A percentile compares a stretch with the other conserved stretches of the same genome.
phyloP scores from a whole-genome alignment of 2,888 invertebrate genomes.

The Calameuta pallipes region DNA sequence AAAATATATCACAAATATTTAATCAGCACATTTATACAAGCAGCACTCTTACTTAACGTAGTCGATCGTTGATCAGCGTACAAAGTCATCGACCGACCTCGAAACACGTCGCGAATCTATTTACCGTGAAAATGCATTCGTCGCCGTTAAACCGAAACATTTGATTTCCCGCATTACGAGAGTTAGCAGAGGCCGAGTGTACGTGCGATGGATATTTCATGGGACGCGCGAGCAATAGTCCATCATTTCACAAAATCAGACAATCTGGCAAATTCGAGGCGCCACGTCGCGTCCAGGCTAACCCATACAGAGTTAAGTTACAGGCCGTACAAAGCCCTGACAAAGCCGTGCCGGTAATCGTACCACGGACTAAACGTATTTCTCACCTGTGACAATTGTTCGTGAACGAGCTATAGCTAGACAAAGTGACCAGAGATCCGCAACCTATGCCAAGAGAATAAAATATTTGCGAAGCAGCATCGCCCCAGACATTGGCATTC shows the following conservation, averaged over 20 bases:
- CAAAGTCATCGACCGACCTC: neutral
- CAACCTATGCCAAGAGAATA: constrained; percentile 84
- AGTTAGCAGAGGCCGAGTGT: neutral
- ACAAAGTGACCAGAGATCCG: constrained; percentile 80
- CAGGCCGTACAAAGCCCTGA: neutral
- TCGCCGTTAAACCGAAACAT: constrained; percentile 24
- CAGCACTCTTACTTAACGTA: neutral
- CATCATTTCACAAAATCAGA: neutral
- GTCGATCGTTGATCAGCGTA: neutral
- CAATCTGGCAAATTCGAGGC: constrained; percentile 6
- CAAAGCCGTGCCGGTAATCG: neutral
- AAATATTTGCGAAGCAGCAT: constrained; percentile 86
- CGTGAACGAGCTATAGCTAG: constrained; percentile 79
- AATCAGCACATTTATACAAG: neutral
- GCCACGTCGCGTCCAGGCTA: constrained; percentile 1
- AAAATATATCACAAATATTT: neutral
- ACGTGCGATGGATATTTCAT: neutral
- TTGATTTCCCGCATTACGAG: constrained; percentile 5
- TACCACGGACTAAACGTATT: neutral
- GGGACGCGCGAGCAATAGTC: neutral
- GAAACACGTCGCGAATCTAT: constrained; percentile 31
- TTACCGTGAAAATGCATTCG: constrained; percentile 25
- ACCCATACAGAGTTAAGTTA: neutral
- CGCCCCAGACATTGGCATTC: constrained; percentile 81
- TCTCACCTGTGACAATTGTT: constrained; percentile 74